A percentile compares a stretch with the other conserved stretches of the same genome.
phyloP scores from a whole-genome alignment of 2,888 invertebrate species.

The Volucella zonaria region DNA sequence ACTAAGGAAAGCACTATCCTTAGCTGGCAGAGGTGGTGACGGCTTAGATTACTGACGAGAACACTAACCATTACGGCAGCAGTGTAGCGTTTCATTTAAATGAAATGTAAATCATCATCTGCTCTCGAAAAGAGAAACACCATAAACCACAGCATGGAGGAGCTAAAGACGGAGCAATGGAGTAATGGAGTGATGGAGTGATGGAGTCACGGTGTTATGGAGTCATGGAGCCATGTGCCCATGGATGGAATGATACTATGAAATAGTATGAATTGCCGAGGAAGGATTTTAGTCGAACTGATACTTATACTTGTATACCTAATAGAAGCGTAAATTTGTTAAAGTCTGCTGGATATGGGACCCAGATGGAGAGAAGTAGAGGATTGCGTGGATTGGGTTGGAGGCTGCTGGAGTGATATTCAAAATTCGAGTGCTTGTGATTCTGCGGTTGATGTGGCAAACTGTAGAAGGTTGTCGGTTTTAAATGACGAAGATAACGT shows the following conservation, averaged over 20 bases:
- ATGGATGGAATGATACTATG: background rate
- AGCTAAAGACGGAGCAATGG: background rate
- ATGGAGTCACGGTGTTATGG: no score
- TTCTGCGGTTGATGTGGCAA: conserved; percentile 69
- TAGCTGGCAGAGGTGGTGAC: conserved; percentile 36
- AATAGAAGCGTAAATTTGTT: conserved; percentile 70
- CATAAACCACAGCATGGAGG: conserved; percentile 67
- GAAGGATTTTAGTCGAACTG: conserved; percentile 57
- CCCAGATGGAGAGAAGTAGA: conserved; percentile 27
- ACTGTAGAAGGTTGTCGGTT: conserved; percentile 50
- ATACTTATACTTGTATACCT: conserved; percentile 35
- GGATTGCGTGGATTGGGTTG: conserved; percentile 5
- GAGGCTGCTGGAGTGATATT: conserved; percentile 49
- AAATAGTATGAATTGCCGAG: conserved; percentile 10
- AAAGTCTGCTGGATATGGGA: conserved; percentile 58
- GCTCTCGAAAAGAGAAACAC: conserved; percentile 69
- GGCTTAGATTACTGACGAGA: conserved; percentile 44
- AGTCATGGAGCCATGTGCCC: no score
- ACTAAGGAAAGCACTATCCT: conserved; percentile 25
- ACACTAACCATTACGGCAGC: conserved; percentile 48
- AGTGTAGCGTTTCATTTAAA: conserved; percentile 63
- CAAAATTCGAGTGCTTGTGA: conserved; percentile 68
- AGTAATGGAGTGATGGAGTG: no score
- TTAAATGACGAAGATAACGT: conserved; percentile 45
- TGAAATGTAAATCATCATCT: conserved; percentile 73